Percentiles rank a stretch among this genome's conserved stretches.
phyloP scores from a whole-genome alignment of 2,113 vertebrate species.

The Noctilio leporinus region DNA sequence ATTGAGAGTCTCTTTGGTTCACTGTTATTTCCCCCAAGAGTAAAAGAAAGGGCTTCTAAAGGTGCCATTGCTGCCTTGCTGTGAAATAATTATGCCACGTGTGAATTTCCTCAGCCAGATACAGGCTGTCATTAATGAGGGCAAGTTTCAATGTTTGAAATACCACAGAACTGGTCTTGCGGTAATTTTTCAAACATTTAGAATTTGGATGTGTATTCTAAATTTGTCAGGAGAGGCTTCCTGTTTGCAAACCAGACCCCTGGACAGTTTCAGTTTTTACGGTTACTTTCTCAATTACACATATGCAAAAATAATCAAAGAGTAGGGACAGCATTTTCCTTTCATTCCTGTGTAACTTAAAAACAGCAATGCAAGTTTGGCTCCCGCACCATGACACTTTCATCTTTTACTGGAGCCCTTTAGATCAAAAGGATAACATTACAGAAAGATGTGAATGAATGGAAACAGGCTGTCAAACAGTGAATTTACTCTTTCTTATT shows the following conservation, averaged over 20 bases:
- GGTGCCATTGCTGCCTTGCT: no score
- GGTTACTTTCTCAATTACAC: conserved; percentile 38
- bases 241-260: background rate
- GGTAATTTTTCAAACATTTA: conserved; percentile 13
- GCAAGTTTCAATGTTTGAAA: background rate
- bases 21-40: background rate
- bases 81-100: background rate
- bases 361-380: conserved; percentile 31
- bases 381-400: conserved; percentile 20
- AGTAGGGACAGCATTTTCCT: conserved; percentile 20
- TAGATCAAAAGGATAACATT: conserved; percentile 60
- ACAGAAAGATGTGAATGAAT: conserved; percentile 25
- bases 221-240: background rate
- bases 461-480: conserved; percentile 38
- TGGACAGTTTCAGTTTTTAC: conserved; percentile 33
- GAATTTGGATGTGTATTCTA: conserved; percentile 31
- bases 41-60: background rate
- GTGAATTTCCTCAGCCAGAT: background rate
- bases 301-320: conserved; percentile 60
- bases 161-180: background rate
- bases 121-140: background rate
- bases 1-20: background rate
- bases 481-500: background rate
- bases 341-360: conserved; percentile 40
- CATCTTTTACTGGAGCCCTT: conserved; percentile 27